A percentile compares a stretch with the other conserved stretches of the same genome.
Conservation (phyloP, 1,140 invertebrate genomes). For the Spodoptera frugiperda region DNA sequence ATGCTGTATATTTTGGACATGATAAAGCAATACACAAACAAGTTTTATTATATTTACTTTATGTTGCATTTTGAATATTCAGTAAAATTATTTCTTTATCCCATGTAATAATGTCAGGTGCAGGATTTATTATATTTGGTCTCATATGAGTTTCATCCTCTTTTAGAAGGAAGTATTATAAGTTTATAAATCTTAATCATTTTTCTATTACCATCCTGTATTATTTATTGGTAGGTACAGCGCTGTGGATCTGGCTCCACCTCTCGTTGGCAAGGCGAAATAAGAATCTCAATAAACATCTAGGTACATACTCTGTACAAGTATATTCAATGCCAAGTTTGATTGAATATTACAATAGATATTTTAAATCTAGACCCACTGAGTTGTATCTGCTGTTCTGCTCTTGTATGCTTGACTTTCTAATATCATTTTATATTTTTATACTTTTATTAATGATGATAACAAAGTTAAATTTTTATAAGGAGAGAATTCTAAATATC, state of each 20-base stretch:
- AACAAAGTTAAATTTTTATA: constrained; percentile 56
- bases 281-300: constrained; percentile 20
- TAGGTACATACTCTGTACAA: not conserved
- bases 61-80: constrained; percentile 43
- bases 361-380: not conserved
- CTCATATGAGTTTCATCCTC: not conserved
- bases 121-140: constrained; percentile 8
- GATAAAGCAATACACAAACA: constrained; percentile 1
- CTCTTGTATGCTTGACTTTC: constrained; percentile 37
- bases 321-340: not conserved
- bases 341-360: not conserved
- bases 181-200: not conserved
- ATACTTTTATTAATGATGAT: constrained; percentile 57
- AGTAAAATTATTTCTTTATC: not conserved
- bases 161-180: not conserved
- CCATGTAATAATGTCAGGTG: not conserved
- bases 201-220: not conserved
- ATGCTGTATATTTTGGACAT: not conserved
- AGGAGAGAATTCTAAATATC: constrained; percentile 36
- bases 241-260: not conserved
- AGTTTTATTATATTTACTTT: constrained; percentile 22
- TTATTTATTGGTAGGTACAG: not conserved
- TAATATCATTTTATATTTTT: constrained; percentile 67
- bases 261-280: not conserved
- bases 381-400: constrained; percentile 34